Conservation (phyloP, 2,113 vertebrate genomes). For the Oreochromis tanganicae region DNA sequence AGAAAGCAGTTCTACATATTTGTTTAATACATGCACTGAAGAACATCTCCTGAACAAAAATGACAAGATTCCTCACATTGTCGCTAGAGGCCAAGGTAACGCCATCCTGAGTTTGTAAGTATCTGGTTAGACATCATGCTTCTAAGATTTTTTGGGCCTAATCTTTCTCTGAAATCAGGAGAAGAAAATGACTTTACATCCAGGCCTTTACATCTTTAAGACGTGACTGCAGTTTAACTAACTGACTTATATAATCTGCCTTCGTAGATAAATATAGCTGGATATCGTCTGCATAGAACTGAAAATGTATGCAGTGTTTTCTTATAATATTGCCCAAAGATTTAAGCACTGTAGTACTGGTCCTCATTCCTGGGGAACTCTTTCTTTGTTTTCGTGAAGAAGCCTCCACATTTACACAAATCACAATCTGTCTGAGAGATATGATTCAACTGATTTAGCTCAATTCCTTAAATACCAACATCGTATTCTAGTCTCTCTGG, state of each 20-base stretch:
- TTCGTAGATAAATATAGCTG: neutral
- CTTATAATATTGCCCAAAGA: neutral
- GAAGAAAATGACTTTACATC: neutral
- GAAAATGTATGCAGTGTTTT: neutral
- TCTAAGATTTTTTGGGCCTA: neutral
- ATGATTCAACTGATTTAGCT: neutral
- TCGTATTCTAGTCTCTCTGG: neutral
- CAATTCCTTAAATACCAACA: neutral
- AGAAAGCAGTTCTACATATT: neutral
- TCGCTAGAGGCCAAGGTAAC: neutral
- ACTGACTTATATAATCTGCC: neutral
- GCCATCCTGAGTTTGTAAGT: neutral
- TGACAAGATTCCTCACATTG: neutral
- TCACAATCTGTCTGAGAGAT: neutral
- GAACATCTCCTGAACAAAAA: neutral
- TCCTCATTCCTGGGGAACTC: neutral
- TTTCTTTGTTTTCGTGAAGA: neutral
- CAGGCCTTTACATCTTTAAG: neutral
- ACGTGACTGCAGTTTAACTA: neutral
- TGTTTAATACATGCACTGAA: neutral
- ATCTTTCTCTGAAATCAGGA: neutral
- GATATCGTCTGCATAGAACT: neutral
- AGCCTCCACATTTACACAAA: neutral
- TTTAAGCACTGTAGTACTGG: neutral
- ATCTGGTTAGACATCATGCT: neutral